phyloP scores from a whole-genome alignment of 2,797 vertebrate genomes.

The Phoxinus dragarum region DNA sequence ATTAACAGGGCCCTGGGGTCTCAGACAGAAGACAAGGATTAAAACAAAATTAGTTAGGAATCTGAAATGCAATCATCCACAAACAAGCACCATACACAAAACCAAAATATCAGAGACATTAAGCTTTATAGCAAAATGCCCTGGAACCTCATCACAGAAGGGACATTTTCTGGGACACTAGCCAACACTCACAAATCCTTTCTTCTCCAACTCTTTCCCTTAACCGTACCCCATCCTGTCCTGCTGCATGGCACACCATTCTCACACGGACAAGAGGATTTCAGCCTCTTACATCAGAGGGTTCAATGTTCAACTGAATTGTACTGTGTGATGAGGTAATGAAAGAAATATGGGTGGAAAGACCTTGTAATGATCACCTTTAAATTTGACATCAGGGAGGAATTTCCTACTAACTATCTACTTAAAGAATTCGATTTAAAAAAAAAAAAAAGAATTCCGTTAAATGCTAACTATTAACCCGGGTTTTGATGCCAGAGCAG shows the following conservation, averaged over 20 bases:
- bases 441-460: background rate
- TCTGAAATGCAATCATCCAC: slow-evolving; percentile 5
- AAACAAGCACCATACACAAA: background rate
- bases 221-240: slow-evolving; percentile 22
- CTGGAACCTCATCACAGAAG: background rate
- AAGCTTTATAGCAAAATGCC: background rate
- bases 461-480: background rate
- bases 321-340: slow-evolving; percentile 30
- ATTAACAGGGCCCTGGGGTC: background rate
- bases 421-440: background rate
- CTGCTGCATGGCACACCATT: background rate
- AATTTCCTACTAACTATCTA: background rate
- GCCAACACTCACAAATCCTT: slow-evolving; percentile 74
- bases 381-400: background rate
- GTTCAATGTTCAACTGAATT: slow-evolving; percentile 10
- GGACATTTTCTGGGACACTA: slow-evolving; percentile 37
- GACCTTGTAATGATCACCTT: background rate
- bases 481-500: background rate
- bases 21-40: background rate
- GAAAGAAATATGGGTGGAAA: slow-evolving; percentile 17
- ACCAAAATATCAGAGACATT: background rate
- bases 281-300: slow-evolving; percentile 61
- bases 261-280: slow-evolving; percentile 46
- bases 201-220: slow-evolving; percentile 31
- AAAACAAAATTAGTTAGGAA: background rate